A percentile compares a stretch with the other conserved stretches of the same genome.
Evolutionary conservation across 2,797 vertebrate species (phyloP).

Genomic region (Chiloscyllium punctatum): DNA sequence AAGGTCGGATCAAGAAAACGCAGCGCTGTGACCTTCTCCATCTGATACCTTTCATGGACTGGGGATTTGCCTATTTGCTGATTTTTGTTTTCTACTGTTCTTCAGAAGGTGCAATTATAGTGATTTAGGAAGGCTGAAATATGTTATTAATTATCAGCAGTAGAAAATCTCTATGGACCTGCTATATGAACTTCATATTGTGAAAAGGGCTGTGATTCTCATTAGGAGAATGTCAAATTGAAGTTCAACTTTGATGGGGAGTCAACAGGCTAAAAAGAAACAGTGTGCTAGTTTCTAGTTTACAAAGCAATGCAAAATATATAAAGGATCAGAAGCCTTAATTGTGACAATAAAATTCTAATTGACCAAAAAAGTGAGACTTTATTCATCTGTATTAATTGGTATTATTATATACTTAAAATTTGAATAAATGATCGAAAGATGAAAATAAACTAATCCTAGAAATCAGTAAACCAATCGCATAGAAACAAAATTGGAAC

Average conservation of each 20-base stretch:
- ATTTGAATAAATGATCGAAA: not conserved
- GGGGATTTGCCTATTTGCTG: not conserved
- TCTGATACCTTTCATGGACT: not conserved
- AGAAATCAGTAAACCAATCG: not conserved
- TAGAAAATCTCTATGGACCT: not conserved
- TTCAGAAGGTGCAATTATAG: not conserved
- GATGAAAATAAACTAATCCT: not conserved
- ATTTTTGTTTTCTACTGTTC: not conserved
- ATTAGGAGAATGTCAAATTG: conserved; percentile 1
- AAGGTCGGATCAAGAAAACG: conserved; percentile 1
- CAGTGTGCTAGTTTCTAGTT: not conserved
- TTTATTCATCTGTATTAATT: not conserved
- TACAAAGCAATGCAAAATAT: not conserved
- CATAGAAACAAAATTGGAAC: not conserved
- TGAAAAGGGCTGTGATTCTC: not conserved
- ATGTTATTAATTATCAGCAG: not conserved
- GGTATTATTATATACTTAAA: not conserved
- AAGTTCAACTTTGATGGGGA: not conserved
- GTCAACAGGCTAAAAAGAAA: not conserved
- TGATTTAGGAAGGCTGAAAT: conserved; percentile 1
- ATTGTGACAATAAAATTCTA: not conserved
- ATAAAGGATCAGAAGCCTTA: not conserved
- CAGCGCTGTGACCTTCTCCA: not conserved
- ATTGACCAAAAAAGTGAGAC: not conserved
- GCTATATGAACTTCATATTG: not conserved